These are phyloP conservation scores for Rhea americana DNA, from an alignment of 2,113 vertebrate genomes.

Conservation along the genomic window DNA sequence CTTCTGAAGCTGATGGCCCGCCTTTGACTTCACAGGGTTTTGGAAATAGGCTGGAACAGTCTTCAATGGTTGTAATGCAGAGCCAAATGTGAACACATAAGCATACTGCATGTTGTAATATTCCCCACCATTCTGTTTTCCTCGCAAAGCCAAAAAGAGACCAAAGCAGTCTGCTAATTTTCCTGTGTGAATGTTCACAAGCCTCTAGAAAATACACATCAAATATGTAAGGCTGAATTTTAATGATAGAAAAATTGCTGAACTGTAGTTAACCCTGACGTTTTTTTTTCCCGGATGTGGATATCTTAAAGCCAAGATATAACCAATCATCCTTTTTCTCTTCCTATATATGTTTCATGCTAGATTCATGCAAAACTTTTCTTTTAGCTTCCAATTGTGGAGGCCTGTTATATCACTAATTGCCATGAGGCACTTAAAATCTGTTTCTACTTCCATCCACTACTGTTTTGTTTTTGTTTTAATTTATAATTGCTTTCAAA, in stretches of 20 bases:
- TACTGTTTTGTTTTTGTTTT: constrained; percentile 12
- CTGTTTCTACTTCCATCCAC: constrained; percentile 3
- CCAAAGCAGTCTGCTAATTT: neutral
- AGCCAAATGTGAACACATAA: neutral
- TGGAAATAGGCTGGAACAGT: neutral
- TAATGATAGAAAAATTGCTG: neutral
- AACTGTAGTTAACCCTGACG: neutral
- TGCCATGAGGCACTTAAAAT: neutral
- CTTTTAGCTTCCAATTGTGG: neutral
- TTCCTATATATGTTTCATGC: neutral
- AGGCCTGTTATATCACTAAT: neutral
- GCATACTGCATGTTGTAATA: neutral
- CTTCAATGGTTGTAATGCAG: neutral
- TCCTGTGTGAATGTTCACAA: neutral
- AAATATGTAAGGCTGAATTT: neutral
- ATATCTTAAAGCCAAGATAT: neutral
- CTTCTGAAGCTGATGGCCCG: neutral
- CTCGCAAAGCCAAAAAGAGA: neutral
- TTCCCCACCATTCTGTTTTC: neutral
- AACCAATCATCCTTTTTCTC: neutral
- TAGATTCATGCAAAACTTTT: constrained; percentile 12
- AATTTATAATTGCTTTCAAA: neutral
- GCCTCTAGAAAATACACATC: neutral
- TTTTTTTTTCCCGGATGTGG: neutral
- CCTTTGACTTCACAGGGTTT: neutral